Conservation (phyloP, 2,113 vertebrate species). For the Etheostoma spectabile region DNA sequence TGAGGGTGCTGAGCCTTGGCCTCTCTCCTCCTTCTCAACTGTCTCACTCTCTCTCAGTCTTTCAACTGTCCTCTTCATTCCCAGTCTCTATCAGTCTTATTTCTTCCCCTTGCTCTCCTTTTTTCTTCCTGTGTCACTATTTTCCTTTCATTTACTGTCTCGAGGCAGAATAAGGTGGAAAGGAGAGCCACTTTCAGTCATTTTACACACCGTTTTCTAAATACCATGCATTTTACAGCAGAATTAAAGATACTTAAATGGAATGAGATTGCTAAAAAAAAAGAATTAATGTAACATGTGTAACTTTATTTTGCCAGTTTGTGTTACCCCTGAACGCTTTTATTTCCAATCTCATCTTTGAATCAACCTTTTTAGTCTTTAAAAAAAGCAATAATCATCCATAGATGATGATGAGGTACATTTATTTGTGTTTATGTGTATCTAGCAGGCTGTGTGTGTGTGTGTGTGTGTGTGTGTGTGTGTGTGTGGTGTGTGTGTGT, state of each 20-base stretch:
- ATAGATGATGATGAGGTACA: neutral
- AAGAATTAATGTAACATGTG: neutral
- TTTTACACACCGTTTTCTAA: neutral
- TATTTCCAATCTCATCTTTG: neutral
- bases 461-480: constrained; percentile 1
- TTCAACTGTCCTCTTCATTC: constrained; percentile 11
- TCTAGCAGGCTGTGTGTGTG: constrained; percentile 6
- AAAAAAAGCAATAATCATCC: neutral
- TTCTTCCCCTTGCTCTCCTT: neutral
- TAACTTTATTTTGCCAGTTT: neutral
- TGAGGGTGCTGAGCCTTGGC: constrained; percentile 77
- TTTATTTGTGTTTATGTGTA: constrained; percentile 8
- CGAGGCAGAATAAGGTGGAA: neutral
- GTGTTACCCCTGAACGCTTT: neutral
- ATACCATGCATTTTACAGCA: neutral
- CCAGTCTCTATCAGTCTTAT: neutral
- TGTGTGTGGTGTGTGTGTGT: constrained; percentile 10
- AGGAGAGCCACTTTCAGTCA: neutral
- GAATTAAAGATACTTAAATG: neutral
- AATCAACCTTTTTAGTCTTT: neutral
- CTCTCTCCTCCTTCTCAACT: constrained; percentile 52
- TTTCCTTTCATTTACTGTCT: neutral
- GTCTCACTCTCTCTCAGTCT: constrained; percentile 15
- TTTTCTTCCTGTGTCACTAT: neutral
- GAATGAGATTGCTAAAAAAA: neutral